Evolutionary conservation across 2,113 vertebrate genomes (phyloP), one percentile per base, ranked within the genome.

Genomic region (Colistium nudipinnis): DNA sequence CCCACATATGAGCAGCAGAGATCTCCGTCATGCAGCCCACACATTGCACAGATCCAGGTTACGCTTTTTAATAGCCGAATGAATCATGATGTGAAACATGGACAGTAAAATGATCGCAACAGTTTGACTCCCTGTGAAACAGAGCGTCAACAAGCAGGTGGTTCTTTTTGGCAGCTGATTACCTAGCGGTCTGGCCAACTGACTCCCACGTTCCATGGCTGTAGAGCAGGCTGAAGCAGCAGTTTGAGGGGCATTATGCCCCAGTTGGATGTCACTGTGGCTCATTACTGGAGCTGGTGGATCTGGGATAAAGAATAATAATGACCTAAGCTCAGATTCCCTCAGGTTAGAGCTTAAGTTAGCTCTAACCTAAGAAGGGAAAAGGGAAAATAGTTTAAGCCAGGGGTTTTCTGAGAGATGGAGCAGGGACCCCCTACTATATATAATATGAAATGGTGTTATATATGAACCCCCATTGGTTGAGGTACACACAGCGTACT

Each of bases 231-330:
- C 67, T 10, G 35, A 69, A 11, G 54, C 36, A 48, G 63, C 52
- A 64, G 25, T 33, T 38, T 44, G 45, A 69, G 45, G 82, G 63
- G 71, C 77, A 74, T 47, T 55, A 2, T 81, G 74, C 65, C 82
- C 82, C 65, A 64, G 52, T 62, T 12, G 2, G 8, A 63, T 65
- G 68, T 70, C 62, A 68, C 48, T 25, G 41, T 60, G 69, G 25
- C 41, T 76, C 62, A 20, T 56, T 27, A 44, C 44, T 28, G 28
- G 13, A 27, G 20, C 38, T 47, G 47, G n/a, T n/a, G 45, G 22
- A 62, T 35, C 33, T 35, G n/a, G 17, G 16, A 25, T 43, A 24
- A 31, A 63, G 13, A 24, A 12, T 8, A 16, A 48, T 1, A 24
- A 25, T 11, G 19, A 57, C 8, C 20, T 13, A n/a, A n/a, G n/a